Base-by-base conservation (phyloP, 2,888 invertebrate genomes). In the Parelbella ahira region DNA sequence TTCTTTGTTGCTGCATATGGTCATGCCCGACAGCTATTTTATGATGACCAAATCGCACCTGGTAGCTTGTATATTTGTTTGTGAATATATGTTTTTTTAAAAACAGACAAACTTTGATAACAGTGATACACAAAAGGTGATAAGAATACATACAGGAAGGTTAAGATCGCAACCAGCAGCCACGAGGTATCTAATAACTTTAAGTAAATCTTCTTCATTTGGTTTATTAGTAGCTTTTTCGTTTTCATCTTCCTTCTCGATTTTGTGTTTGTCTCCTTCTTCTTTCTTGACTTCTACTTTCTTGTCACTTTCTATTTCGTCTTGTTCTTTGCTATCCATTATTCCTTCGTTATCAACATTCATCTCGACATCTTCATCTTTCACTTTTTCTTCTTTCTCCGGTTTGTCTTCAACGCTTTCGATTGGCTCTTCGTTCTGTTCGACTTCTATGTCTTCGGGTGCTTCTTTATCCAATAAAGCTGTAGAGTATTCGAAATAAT, bases 141-240 rank as follows among this genome's bases (percentile, higher is more conserved):
- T n/a, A n/a, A 4, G 36, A 5, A 23, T 28, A 70, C 74, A 80
- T 55, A 93, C 93, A 80, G 93, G 93, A 15, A 93, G 76, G 42
- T 92, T 91, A 23, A 94, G 90, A 63, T 93, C 92, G 28, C 94
- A 94, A 0, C 96, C 95, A 37, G 93, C 93, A 53, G 93, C 93
- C 29, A 96, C 88, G 25, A 97, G 89, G 63, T 95, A 94, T 64
- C 87, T 71, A 45, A 91, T 89, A 19, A 80, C 75, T 51, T 75
- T 84, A 38, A 82, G 48, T 1, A 81, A 51, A 28, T 80, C 72
- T 7, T 78, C 78, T 1, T 76, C 72, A 3, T 56, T 71, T 6
- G 37, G 56, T 2, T 46, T 58, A 1, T 49, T 53, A 7, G 54
- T 56, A 8, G 39, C 48, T 18, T 50, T 50, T 1, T 41, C 50